Base-by-base conservation (phyloP, 1,140 invertebrate genomes). In the Paraescarpia echinospica region DNA sequence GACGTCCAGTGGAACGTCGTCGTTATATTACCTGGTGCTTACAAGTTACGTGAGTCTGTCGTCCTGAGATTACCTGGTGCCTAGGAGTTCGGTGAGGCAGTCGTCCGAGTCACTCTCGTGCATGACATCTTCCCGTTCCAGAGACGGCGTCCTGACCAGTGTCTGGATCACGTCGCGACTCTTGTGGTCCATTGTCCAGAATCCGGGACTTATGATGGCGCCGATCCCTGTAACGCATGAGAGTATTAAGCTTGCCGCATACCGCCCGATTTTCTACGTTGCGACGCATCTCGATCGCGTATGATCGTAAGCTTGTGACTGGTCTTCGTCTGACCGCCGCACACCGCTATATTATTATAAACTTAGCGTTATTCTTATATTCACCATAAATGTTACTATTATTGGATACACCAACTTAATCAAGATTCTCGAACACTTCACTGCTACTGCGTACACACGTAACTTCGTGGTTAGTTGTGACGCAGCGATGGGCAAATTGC, bases 31-130 rank as follows among this genome's bases (percentile, higher is more conserved):
- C n/a, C n/a, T 34, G 33, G 35, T 33, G 2, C 9, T n/a, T 91
- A 34, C 12, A 91, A 41, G 35, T 9, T 9, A 6, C 4, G 35
- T 35, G 91, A 27, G 92, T 4, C 41, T 41, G 41, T 41, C 41
- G 41, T 41, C 41, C 41, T 41, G 4, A 41, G 41, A 92, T 93
- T 93, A 94, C 94, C 93, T 92, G 27, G 95, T 94, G 14, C 95
- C 95, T 91, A 95, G 95, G 22, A 95, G 93, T 90, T 95, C 95
- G 8, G 93, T 93, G 1, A 95, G 35, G 92, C 95, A 95, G 91
- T 94, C 91, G 92, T 95, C 95, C 1, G 95, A 95, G 33, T 94
- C 93, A 18, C 92, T 90, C 91, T 95, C 95, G n/a, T 90, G 92
- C 92, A 95, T 93, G 14, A 93, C 93, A 6, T 92, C 93, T 93